These are phyloP conservation scores for Atrichornis clamosus DNA, from an alignment of 2,113 vertebrate species.

Conservation along the genomic window DNA sequence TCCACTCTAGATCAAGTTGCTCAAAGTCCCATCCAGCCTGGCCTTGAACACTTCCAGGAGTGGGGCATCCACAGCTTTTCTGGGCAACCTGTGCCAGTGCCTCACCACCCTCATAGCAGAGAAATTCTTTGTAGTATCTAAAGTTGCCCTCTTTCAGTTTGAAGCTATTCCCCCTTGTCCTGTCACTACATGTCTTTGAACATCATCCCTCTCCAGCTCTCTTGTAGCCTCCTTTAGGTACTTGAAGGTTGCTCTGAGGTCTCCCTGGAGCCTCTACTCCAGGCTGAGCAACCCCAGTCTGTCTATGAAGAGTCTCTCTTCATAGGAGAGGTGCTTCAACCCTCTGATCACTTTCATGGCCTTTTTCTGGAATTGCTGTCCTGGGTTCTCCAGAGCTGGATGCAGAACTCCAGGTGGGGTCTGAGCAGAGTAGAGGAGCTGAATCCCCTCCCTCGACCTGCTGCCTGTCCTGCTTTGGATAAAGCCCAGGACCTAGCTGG, in stretches of 20 bases:
- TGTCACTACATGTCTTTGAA: neutral
- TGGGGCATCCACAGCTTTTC: neutral
- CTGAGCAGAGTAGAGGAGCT: neutral
- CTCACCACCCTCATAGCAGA: neutral
- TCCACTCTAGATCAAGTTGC: neutral
- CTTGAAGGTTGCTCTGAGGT: neutral
- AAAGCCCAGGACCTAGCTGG: rapidly evolving
- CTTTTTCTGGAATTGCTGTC: neutral
- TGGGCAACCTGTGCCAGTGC: neutral
- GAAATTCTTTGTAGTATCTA: neutral
- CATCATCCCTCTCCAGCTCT: neutral
- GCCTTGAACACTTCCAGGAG: neutral
- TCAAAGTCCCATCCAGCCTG: neutral
- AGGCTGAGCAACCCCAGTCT: neutral
- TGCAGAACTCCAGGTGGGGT: neutral
- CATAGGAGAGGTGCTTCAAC: neutral
- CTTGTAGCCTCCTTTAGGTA: neutral
- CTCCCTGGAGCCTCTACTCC: neutral
- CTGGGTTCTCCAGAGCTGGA: neutral
- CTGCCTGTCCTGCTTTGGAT: neutral
- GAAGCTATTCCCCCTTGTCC: neutral
- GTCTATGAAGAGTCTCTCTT: neutral
- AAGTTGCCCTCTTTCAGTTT: neutral
- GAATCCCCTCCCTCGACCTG: neutral
- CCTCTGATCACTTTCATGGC: neutral